phyloP scores from a whole-genome alignment of 2,113 vertebrate genomes.

The Axis porcinus region DNA sequence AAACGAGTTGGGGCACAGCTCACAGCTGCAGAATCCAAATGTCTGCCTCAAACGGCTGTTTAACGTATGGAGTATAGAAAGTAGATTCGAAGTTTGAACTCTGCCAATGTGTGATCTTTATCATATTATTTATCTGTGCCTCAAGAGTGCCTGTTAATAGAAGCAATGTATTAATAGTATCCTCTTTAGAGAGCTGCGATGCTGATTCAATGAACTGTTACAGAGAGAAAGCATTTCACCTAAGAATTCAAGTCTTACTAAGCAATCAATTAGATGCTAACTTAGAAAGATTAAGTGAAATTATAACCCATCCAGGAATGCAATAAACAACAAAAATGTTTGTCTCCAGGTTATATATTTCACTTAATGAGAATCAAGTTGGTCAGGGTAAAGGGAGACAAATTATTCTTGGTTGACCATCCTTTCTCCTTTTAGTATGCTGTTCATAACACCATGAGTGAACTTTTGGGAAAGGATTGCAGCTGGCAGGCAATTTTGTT shows the following conservation, averaged over 20 bases:
- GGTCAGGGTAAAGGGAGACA: not conserved
- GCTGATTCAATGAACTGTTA: not conserved
- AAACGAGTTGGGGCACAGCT: slow-evolving; percentile 57
- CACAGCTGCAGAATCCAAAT: slow-evolving; percentile 62
- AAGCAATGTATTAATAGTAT: not conserved
- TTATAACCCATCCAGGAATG: not conserved
- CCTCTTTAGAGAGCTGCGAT: not conserved
- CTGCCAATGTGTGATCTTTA: slow-evolving; percentile 3
- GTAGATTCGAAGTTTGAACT: slow-evolving; percentile 49
- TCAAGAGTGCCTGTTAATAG: not conserved
- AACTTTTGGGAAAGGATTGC: not conserved
- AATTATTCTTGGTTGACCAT: not conserved
- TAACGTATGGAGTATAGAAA: slow-evolving; percentile 32
- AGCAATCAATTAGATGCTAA: not conserved
- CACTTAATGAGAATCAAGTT: not conserved
- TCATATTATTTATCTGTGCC: not conserved
- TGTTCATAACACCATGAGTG: not conserved
- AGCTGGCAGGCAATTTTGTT: not conserved
- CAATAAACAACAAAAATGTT: not conserved
- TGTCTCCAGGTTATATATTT: not conserved
- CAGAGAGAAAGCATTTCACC: not conserved
- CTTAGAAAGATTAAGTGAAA: slow-evolving; percentile 23
- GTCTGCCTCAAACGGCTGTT: slow-evolving; percentile 34
- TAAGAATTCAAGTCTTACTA: not conserved
- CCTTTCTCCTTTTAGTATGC: not conserved